A percentile compares a stretch with the other conserved stretches of the same genome.
phyloP scores from a whole-genome alignment of 2,888 invertebrate genomes.

The Epinotia brunnichana region DNA sequence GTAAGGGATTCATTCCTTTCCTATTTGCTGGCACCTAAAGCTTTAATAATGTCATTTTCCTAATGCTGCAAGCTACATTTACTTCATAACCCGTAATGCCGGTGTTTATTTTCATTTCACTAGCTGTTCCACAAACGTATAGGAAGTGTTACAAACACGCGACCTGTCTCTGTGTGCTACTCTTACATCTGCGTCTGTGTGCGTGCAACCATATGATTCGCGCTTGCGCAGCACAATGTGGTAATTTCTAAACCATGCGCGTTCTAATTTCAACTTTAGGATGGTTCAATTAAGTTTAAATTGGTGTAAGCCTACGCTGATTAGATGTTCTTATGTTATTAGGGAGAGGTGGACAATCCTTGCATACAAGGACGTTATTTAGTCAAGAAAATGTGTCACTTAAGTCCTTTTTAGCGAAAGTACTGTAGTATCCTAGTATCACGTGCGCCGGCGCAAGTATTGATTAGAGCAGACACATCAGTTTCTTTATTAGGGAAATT shows the following conservation, averaged over 20 bases:
- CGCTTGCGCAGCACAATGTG: neutral
- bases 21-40: constrained; percentile 9
- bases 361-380: constrained; percentile 9
- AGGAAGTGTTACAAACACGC: constrained; percentile 37
- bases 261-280: constrained; percentile 11
- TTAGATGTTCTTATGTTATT: neutral
- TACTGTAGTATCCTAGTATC: neutral
- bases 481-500: constrained; percentile 40
- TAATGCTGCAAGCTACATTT: constrained; percentile 6
- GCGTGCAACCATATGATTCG: constrained; percentile 8
- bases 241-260: neutral
- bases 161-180: constrained; percentile 19
- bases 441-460: constrained; percentile 13
- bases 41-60: neutral
- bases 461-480: constrained; percentile 38
- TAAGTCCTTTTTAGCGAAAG: neutral
- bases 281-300: neutral
- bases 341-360: neutral
- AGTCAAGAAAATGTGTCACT: neutral
- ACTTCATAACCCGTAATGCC: constrained; percentile 26
- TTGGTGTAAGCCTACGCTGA: neutral
- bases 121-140: constrained; percentile 37
- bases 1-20: neutral
- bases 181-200: constrained; percentile 14
- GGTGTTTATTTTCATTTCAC: constrained; percentile 31